These are phyloP conservation scores for Petrocephalus sullivani DNA, from an alignment of 2,797 vertebrate species.

Conservation along the genomic window DNA sequence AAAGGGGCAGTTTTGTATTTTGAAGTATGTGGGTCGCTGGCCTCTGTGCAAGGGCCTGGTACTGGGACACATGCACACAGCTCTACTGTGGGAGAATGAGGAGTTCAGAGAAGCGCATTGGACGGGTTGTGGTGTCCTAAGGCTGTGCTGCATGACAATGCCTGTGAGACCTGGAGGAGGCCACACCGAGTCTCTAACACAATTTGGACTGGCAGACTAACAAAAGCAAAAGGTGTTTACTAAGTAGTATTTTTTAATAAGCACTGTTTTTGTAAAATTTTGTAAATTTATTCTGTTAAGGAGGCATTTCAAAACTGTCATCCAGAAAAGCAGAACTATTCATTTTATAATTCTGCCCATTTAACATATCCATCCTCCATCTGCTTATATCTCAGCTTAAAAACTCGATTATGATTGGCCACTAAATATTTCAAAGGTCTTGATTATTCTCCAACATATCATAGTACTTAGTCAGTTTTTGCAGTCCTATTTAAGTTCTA, in stretches of 20 bases:
- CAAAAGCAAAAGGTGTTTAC: neutral
- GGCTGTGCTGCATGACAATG: neutral
- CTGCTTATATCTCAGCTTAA: neutral
- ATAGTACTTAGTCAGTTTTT: neutral
- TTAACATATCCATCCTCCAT: neutral
- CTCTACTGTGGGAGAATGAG: slow-evolving; percentile 42
- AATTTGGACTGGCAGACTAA: neutral
- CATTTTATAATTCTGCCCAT: neutral
- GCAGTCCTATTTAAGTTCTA: neutral
- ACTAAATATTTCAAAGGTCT: neutral
- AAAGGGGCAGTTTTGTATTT: slow-evolving; percentile 56
- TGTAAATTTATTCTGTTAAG: neutral
- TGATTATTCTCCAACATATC: neutral
- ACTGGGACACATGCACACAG: slow-evolving; percentile 38
- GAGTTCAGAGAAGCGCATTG: slow-evolving; percentile 27
- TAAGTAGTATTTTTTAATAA: neutral
- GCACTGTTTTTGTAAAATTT: neutral
- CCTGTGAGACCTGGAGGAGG: neutral
- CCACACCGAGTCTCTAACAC: neutral
- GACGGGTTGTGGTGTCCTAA: neutral
- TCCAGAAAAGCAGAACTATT: neutral
- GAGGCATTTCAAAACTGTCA: neutral
- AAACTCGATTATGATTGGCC: neutral
- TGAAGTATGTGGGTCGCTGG: slow-evolving; percentile 52
- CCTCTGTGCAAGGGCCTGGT: slow-evolving; percentile 56